These are phyloP conservation scores for Campylomormyrus tamandua DNA, from an alignment of 2,113 vertebrate genomes.

Conservation along the genomic window DNA sequence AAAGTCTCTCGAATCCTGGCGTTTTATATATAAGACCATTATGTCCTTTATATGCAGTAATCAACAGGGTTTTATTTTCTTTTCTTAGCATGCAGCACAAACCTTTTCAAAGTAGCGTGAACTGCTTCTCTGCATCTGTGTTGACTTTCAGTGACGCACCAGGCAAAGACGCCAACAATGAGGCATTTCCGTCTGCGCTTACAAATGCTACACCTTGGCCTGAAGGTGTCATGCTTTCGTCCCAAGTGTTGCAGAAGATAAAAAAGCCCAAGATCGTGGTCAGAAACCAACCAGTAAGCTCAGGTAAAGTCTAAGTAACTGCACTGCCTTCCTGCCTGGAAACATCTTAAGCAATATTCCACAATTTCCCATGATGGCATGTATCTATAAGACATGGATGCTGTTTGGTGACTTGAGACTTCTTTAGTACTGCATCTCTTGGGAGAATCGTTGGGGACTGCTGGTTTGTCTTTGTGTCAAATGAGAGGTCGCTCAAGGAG, in stretches of 20 bases:
- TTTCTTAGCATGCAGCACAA: neutral
- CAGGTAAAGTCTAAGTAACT: neutral
- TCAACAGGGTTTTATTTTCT: neutral
- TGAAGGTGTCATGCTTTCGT: neutral
- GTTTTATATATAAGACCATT: neutral
- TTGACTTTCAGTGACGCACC: neutral
- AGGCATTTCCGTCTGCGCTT: neutral
- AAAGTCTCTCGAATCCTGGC: neutral
- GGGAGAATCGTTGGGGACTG: neutral
- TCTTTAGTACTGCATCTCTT: neutral
- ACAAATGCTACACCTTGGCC: neutral
- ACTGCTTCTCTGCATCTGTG: neutral
- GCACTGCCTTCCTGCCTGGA: neutral
- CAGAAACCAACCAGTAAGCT: neutral
- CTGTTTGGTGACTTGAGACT: neutral
- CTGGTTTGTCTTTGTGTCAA: neutral
- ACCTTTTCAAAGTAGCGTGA: neutral
- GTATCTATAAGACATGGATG: neutral
- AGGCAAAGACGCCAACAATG: neutral
- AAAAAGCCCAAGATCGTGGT: neutral
- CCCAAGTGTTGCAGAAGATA: neutral
- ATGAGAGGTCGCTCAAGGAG: neutral
- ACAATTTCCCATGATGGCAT: neutral
- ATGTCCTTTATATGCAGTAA: neutral
- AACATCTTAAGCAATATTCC: neutral